These are phyloP conservation scores for Pachyrhynchus sulphureomaculatus DNA, from an alignment of 1,140 invertebrate species.

Conservation along the genomic window DNA sequence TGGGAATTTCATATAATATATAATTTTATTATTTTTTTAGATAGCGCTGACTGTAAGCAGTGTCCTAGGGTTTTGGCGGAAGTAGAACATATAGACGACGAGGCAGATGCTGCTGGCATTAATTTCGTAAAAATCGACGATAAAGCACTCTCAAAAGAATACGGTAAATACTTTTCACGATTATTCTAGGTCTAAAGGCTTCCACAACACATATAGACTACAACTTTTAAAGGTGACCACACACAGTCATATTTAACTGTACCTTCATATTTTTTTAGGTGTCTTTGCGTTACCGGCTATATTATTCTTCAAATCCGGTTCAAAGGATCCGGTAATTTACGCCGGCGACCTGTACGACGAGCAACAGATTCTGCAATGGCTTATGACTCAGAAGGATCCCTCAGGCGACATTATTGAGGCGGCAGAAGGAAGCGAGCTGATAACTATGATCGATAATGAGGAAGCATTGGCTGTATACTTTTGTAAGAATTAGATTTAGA, in stretches of 20 bases:
- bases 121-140: slow-evolving; percentile 93
- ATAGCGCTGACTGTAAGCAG: slow-evolving; percentile 92
- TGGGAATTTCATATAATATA: too few relatives aligned
- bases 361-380: slow-evolving; percentile 84
- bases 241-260: too few relatives aligned
- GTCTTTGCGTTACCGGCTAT: slow-evolving; percentile 88
- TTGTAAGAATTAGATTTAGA: slow-evolving; percentile 68
- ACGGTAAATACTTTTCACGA: slow-evolving; percentile 21
- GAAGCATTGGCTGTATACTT: slow-evolving; percentile 88
- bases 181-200: too few relatives aligned
- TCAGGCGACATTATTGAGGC: slow-evolving; percentile 88
- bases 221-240: too few relatives aligned
- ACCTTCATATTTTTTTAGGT: slow-evolving; percentile 66
- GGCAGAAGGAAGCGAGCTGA: slow-evolving; percentile 79
- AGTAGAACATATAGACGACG: slow-evolving; percentile 92
- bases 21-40: slow-evolving; percentile 58
- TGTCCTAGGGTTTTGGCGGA: slow-evolving; percentile 84
- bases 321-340: slow-evolving; percentile 90
- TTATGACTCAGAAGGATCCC: slow-evolving; percentile 87
- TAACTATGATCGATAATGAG: slow-evolving; percentile 77
- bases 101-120: slow-evolving; percentile 88
- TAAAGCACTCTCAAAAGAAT: slow-evolving; percentile 78
- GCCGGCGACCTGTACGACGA: slow-evolving; percentile 90
- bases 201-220: too few relatives aligned
- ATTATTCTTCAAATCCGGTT: slow-evolving; percentile 84